Evolutionary conservation across 2,113 vertebrate species (phyloP), one percentile per base, ranked within the genome.

Genomic region (Peucedramus taeniatus): DNA sequence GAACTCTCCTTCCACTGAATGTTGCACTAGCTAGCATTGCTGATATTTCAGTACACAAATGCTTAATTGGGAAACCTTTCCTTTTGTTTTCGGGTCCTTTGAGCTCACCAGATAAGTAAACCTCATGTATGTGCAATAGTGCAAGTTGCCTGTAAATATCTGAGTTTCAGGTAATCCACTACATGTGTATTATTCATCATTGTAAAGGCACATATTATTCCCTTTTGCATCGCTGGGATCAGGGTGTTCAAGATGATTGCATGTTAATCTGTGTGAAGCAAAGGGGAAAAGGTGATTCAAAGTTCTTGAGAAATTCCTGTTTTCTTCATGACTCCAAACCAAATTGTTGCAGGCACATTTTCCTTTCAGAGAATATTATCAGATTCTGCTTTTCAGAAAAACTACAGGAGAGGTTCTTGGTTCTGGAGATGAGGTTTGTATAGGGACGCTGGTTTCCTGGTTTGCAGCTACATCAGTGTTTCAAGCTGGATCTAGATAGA

Each of bases 251-350:
- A 31, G 11, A 7, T 77, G 63, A 44, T 33, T 20, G 20, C 33
- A 60, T 0, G 0, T 42, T 49, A 35, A 72, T 72, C 28, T 77
- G 3, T 26, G 23, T 40, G 59, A 84, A 68, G 23, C 0, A 10
- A 93, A 69, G 40, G 54, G 35, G 11, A 60, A 30, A 30, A 68
- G 40, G 44, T 35, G 51, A 60, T 59, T 35, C 17, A 6, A 53
- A 74, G 23, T 35, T 59, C 45, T 53, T 1, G 1, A 78, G 31
- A 42, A 78, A 31, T 23, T 71, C 17, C 17, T 37, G 10, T 50
- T 69, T 89, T 37, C 31, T 77, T 68, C 35, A 49, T 30, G 19
- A 54, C 35, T 81, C 53, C 39, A 68, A 61, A 60, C 15, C 14
- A 68, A 59, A 90, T 37, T 40, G 30, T 35, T 72, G 16, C 31